phyloP scores from a whole-genome alignment of 2,888 invertebrate genomes.

The Holacanthella duospinosa region DNA sequence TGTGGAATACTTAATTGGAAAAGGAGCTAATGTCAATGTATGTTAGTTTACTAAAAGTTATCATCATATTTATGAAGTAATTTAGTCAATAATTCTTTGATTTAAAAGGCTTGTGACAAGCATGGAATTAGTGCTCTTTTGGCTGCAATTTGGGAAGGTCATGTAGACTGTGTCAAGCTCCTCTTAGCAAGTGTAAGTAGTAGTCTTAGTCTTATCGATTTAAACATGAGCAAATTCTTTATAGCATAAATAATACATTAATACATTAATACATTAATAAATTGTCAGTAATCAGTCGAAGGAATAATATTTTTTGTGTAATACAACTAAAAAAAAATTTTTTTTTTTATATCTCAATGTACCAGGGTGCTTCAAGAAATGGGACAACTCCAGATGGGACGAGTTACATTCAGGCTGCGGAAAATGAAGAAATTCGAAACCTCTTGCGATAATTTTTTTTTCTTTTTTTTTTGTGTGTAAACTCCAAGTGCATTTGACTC shows the following conservation, averaged over 20 bases:
- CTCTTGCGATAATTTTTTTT: conserved; percentile 46
- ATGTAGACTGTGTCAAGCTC: conserved; percentile 78
- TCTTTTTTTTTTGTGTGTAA: too few relatives aligned
- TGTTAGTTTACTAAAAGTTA: conserved; percentile 53
- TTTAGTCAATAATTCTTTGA: conserved; percentile 14
- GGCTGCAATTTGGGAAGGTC: conserved; percentile 95
- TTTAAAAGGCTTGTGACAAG: conserved; percentile 72
- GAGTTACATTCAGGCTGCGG: conserved; percentile 76
- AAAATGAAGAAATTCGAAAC: conserved; percentile 80
- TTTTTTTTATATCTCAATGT: background rate
- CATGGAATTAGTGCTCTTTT: conserved; percentile 88
- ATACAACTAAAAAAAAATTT: background rate
- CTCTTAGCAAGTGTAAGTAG: conserved; percentile 69
- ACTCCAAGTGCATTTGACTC: background rate
- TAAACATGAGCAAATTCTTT: too few relatives aligned
- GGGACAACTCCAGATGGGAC: conserved; percentile 80
- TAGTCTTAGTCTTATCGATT: too few relatives aligned
- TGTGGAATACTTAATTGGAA: conserved; percentile 71
- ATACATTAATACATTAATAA: too few relatives aligned
- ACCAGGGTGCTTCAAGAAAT: conserved; percentile 66
- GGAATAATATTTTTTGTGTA: too few relatives aligned
- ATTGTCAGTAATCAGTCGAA: too few relatives aligned
- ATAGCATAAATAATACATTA: too few relatives aligned
- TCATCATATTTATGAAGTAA: background rate
- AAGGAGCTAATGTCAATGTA: conserved; percentile 90